Percentiles rank a stretch among this genome's conserved stretches.
Conservation (phyloP, 1,140 invertebrate genomes). For the Nixonia krombeini region DNA sequence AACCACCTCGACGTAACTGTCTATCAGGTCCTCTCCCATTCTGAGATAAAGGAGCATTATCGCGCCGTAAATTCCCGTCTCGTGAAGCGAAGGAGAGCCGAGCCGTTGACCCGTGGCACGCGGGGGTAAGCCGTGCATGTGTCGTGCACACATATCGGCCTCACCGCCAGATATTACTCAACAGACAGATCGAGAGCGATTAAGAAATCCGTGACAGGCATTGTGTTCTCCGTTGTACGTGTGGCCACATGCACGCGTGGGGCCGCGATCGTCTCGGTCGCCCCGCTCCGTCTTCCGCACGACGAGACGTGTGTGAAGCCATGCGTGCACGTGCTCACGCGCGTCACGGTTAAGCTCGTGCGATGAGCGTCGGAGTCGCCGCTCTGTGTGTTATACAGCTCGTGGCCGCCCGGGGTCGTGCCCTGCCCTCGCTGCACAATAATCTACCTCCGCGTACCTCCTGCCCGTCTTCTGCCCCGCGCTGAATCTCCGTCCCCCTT, state of each 20-base stretch:
- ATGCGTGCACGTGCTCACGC: constrained; percentile 47
- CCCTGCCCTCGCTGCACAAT: constrained; percentile 65
- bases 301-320: constrained; percentile 39
- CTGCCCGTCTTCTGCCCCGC: constrained; percentile 24
- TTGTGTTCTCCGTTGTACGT: constrained; percentile 50
- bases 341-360: constrained; percentile 38
- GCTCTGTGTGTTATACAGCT: constrained; percentile 34
- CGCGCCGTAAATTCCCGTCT: constrained; percentile 39
- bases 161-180: constrained; percentile 55
- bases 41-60: constrained; percentile 35
- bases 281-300: constrained; percentile 1
- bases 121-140: constrained; percentile 25
- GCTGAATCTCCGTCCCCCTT: constrained; percentile 48
- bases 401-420: constrained; percentile 68
- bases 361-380: constrained; percentile 28
- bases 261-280: constrained; percentile 3
- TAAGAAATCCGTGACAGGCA: constrained; percentile 69
- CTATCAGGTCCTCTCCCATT: constrained; percentile 27
- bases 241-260: constrained; percentile 10
- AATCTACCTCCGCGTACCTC: constrained; percentile 55
- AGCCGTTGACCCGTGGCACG: constrained; percentile 61
- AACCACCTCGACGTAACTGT: constrained; percentile 40
- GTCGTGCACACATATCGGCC: constrained; percentile 26
- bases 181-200: constrained; percentile 67
- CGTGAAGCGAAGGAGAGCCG: constrained; percentile 40